Evolutionary conservation across 1,140 invertebrate species (phyloP), one percentile per base, ranked within the genome.

Genomic region (Coboldia fuscipes): DNA sequence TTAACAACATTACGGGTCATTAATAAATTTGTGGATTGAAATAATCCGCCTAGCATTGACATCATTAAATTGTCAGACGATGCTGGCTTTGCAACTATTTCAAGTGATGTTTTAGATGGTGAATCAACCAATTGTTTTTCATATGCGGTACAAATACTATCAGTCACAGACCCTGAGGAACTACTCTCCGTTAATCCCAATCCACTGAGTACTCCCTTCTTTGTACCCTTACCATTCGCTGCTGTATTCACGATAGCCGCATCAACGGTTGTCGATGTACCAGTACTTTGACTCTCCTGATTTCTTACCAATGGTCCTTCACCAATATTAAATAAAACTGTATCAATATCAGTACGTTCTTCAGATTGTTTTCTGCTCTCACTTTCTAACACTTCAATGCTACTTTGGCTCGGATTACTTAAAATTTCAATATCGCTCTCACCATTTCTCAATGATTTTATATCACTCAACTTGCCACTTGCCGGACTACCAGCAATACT

Each of bases 351-450:
- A 22, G 12, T 18, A 34, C 13, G 14, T n/a, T 55, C 51, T 34
- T 48, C 48, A 2, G 46, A 54, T 3, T 41, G 43, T 38, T 54
- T 54, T 17, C 49, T 41, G 17, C 17, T 32, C 41, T 33, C 51
- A 36, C 64, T 63, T 43, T 69, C 66, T 10, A 71, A 39, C 21
- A 72, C 61, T 50, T 71, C 68, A 14, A 72, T 70, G 36, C 66
- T 70, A 44, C 66, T 69, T 42, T 69, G 65, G 51, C 68, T 70
- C 12, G 67, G 68, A 54, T 70, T 70, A 29, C 68, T 70, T n/a
- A 70, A 56, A 27, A 70, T 54, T 45, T 71, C 68, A 39, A 71
- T 63, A 42, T 71, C 68, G 43, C 67, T 70, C 40, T 70, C 68
- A 30, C 56, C 59, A 38, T 53, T 60, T 33, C 52, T 60, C 6